Percentiles rank a stretch among this genome's conserved stretches.
Evolutionary conservation across 2,888 invertebrate species (phyloP).

Genomic region (Eilema depressum): DNA sequence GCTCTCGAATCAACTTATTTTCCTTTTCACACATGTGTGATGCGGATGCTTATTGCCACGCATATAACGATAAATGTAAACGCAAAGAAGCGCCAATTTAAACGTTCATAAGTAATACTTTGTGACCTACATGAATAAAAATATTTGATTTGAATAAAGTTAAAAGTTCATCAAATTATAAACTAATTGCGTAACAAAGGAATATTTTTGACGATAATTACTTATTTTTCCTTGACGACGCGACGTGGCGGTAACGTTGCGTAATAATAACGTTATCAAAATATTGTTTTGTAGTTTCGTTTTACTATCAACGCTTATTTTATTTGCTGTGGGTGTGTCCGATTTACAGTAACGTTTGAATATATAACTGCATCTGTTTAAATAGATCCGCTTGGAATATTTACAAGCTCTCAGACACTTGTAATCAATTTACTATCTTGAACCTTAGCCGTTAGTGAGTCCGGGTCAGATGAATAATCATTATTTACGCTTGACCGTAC

Average conservation of each 20-base stretch:
- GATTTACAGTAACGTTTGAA: neutral
- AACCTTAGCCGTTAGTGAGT: slow-evolving; percentile 37
- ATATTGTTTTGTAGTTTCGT: slow-evolving; percentile 2
- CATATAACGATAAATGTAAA: too few relatives aligned
- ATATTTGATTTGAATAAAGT: slow-evolving; percentile 1
- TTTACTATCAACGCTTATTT: neutral
- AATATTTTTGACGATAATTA: neutral
- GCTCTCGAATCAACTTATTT: too few relatives aligned
- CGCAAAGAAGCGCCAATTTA: neutral
- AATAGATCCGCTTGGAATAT: slow-evolving; percentile 31
- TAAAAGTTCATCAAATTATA: slow-evolving; percentile 1
- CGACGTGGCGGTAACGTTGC: neutral
- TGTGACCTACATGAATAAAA: slow-evolving; percentile 1
- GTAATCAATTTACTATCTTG: slow-evolving; percentile 37
- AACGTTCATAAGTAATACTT: neutral
- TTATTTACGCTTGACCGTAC: slow-evolving; percentile 12
- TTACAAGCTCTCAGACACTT: slow-evolving; percentile 28
- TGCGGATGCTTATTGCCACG: too few relatives aligned
- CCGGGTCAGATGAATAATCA: slow-evolving; percentile 48
- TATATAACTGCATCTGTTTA: neutral
- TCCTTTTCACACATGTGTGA: too few relatives aligned
- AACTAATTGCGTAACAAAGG: slow-evolving; percentile 2
- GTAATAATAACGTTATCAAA: slow-evolving; percentile 2
- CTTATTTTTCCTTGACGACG: slow-evolving; percentile 2
- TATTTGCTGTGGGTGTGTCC: slow-evolving; percentile 5